Conservation (phyloP, 2,113 vertebrate genomes). For the Apteryx mantelli region DNA sequence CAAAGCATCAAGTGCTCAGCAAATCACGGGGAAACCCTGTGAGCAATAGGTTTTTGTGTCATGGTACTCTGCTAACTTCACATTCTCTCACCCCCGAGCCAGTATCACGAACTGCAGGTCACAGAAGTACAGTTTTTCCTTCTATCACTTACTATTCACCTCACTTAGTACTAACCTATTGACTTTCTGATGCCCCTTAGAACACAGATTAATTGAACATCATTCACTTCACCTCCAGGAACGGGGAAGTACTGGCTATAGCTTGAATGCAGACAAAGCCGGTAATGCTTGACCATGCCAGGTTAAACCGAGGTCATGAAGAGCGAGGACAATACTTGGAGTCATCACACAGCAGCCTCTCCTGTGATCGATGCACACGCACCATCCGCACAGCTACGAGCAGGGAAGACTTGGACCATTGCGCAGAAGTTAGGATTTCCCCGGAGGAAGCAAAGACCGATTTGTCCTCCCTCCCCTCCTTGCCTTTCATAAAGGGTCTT, state of each 20-base stretch:
- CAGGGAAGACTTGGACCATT: fast-evolving
- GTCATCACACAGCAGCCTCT: background rate
- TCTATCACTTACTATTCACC: constrained; percentile 20
- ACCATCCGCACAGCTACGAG: fast-evolving
- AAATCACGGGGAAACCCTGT: background rate
- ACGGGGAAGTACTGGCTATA: background rate
- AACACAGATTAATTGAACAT: constrained; percentile 49
- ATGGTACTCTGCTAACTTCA: background rate
- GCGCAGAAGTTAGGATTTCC: fast-evolving
- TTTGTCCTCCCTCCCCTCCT: background rate
- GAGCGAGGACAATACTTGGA: background rate
- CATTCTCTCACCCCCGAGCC: background rate
- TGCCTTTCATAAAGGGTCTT: background rate
- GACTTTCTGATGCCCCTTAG: constrained; percentile 36
- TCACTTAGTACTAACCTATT: constrained; percentile 41
- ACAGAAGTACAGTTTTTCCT: fast-evolving
- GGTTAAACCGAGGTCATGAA: background rate
- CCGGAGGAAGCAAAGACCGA: background rate
- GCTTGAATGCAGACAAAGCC: background rate
- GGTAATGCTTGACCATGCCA: background rate
- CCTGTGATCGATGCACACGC: background rate
- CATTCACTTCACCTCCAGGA: constrained; percentile 13
- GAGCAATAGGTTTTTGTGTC: background rate
- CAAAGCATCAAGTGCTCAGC: constrained; percentile 9
- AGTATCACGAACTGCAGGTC: background rate